Conservation (phyloP, 2,113 vertebrate species). For the Balaenoptera acutorostrata region DNA sequence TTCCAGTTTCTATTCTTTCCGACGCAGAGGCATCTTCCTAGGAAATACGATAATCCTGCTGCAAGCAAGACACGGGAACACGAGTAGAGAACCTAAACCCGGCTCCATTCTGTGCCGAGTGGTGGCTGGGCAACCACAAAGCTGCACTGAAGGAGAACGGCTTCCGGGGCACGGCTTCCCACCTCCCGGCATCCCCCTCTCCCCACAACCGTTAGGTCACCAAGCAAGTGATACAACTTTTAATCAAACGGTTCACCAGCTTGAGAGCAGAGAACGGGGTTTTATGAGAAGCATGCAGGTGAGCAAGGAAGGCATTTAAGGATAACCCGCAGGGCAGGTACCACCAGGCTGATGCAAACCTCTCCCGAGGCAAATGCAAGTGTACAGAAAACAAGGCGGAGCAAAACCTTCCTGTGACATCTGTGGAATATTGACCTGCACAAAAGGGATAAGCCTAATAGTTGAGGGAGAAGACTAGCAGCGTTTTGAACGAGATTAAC, state of each 20-base stretch:
- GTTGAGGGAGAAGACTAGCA: background rate
- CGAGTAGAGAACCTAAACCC: rapidly evolving
- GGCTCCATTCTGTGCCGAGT: rapidly evolving
- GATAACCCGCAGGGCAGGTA: rapidly evolving
- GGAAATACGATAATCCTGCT: background rate
- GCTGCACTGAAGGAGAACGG: background rate
- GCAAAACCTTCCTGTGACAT: background rate
- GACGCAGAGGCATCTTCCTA: rapidly evolving
- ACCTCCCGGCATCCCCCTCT: rapidly evolving
- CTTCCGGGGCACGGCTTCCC: rapidly evolving
- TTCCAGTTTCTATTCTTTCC: rapidly evolving
- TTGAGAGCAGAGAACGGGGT: background rate
- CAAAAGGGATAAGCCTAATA: background rate
- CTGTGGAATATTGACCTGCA: background rate
- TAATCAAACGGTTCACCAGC: background rate
- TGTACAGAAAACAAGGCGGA: too few relatives aligned
- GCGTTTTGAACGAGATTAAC: background rate
- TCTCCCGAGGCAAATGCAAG: too few relatives aligned
- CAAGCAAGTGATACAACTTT: rapidly evolving
- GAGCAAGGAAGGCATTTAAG: too few relatives aligned
- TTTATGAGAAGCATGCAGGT: background rate
- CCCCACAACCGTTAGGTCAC: rapidly evolving
- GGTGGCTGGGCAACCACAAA: background rate
- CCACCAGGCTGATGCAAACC: background rate
- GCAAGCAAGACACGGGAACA: background rate